Evolutionary conservation across 1,140 invertebrate genomes (phyloP).

Genomic region (Diploscapter pachys): DNA sequence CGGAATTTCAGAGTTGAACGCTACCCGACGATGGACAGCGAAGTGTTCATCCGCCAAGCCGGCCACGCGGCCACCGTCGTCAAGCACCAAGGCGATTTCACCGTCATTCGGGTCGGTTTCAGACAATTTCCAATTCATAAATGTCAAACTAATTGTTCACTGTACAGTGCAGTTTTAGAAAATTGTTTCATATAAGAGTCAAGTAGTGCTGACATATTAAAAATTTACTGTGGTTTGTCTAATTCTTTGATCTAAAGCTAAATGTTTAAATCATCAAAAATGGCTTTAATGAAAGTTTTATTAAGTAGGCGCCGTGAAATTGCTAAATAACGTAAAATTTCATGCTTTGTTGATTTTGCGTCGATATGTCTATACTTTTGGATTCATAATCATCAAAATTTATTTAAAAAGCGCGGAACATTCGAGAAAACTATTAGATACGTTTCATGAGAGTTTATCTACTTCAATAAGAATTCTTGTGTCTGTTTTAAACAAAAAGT

Average conservation of each 20-base stretch:
- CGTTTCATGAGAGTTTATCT: no score
- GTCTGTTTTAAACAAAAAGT: conserved; percentile 6
- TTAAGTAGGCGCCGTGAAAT: neutral
- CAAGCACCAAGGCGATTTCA: conserved; percentile 70
- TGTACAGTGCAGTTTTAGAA: no score
- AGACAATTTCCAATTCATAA: conserved; percentile 4
- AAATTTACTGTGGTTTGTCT: no score
- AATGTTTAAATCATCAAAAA: no score
- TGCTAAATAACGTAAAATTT: neutral
- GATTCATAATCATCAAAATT: no score
- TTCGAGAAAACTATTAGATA: no score
- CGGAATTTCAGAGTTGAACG: conserved; percentile 41
- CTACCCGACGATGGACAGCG: conserved; percentile 48
- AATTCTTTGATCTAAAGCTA: no score
- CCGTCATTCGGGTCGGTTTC: conserved; percentile 69
- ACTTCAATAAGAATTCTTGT: no score
- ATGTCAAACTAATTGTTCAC: neutral
- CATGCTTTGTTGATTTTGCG: conserved; percentile 5
- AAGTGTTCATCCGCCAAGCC: conserved; percentile 72
- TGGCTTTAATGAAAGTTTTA: no score
- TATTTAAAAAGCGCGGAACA: no score
- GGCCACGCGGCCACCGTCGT: conserved; percentile 76
- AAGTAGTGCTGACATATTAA: no score
- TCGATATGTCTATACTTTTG: conserved; percentile 64
- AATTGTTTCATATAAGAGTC: no score